These are phyloP conservation scores for Sebastes flavidus DNA, from an alignment of 2,797 vertebrate species.

Conservation along the genomic window DNA sequence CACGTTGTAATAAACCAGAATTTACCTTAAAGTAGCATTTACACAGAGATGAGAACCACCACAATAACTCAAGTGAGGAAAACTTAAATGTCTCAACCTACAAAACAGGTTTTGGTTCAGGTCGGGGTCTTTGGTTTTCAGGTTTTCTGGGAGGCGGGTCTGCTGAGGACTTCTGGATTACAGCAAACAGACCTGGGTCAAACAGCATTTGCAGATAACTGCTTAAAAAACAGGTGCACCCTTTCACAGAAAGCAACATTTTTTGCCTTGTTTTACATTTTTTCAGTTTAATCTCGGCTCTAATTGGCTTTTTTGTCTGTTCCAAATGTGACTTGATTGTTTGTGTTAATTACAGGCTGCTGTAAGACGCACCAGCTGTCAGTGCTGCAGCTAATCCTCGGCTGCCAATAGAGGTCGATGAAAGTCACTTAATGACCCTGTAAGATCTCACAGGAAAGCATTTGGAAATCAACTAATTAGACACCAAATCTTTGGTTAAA, in stretches of 20 bases:
- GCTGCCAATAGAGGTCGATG: constrained; percentile 26
- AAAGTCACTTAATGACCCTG: neutral
- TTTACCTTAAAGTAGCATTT: neutral
- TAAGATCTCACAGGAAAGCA: neutral
- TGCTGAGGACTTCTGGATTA: neutral
- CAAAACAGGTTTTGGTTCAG: neutral
- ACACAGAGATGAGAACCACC: neutral
- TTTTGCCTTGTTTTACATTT: neutral
- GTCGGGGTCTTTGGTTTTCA: neutral
- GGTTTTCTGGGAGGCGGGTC: constrained; percentile 15
- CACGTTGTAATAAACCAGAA: neutral
- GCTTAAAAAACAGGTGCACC: neutral
- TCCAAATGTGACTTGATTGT: constrained; percentile 13
- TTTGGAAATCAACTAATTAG: neutral
- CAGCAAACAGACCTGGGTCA: constrained; percentile 33
- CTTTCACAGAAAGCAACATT: neutral
- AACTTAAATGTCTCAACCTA: neutral
- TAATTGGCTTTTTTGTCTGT: constrained; percentile 18
- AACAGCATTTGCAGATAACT: neutral
- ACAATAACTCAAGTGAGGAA: neutral
- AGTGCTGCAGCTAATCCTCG: constrained; percentile 23
- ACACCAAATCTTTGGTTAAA: neutral
- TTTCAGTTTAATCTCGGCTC: neutral
- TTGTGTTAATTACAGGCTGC: constrained; percentile 34
- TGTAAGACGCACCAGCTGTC: constrained; percentile 45